Evolutionary conservation across 2,113 vertebrate genomes (phyloP), one percentile per base, ranked within the genome.

Genomic region (Datnioides undecimradiatus): DNA sequence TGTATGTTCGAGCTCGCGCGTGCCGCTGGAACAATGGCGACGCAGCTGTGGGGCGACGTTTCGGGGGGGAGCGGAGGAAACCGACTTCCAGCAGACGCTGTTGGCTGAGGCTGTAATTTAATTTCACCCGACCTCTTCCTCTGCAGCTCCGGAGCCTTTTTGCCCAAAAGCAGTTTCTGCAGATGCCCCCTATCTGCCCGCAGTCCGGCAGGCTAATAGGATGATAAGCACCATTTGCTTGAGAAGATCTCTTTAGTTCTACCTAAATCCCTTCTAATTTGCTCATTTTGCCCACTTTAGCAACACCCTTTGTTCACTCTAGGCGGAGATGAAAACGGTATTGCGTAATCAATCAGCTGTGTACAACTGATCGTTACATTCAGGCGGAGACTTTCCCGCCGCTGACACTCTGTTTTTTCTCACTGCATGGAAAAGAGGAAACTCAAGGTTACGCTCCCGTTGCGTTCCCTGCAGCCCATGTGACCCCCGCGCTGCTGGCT

Each of bases 151-250:
- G 7, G 2, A 58, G 40, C 55, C 27, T 43, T 58, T 58, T 66
- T 36, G 45, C 55, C 62, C 72, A 48, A 48, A 10, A 79, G 75
- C 78, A 5, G 25, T 58, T 72, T 59, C 70, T 79, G 46, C 70
- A 73, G 65, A 65, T 75, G 71, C 77, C 77, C 46, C 45, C 41
- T 31, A 31, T 76, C 68, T 76, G 65, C 76, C 80, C 66, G 57
- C 70, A 76, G 81, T 64, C 65, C 85, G 64, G 48, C 58, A n/a
- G 62, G 51, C 80, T 87, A 90, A 90, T 88, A 52, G 40, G 80
- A 90, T 88, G 86, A 88, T 81, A 79, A 87, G 80, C 84, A 60
- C 54, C 82, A 80, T 90, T 88, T 90, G 80, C 75, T 80, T 71
- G 67, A 78, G 80, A 68, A 71, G 60, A 87, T 85, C 84, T 85